Evolutionary conservation across 1,140 invertebrate species (phyloP).

Genomic region (Magallana gigas): DNA sequence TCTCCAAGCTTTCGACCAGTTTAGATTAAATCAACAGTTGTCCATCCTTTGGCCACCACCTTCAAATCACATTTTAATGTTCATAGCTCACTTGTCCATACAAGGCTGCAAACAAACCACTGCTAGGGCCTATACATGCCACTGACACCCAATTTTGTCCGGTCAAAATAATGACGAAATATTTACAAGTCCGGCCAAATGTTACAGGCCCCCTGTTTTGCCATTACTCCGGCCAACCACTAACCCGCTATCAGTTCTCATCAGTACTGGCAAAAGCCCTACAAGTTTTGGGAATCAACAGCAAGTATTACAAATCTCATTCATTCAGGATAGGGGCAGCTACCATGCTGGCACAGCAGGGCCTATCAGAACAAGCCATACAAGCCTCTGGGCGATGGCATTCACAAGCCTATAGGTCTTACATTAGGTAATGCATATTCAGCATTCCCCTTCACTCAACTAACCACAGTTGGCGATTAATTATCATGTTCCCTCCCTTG

Average conservation of each 20-base stretch:
- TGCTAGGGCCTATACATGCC: conserved; percentile 12
- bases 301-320: conserved; percentile 35
- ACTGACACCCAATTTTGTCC: background rate
- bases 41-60: conserved; percentile 40
- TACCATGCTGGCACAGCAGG: background rate
- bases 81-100: conserved; percentile 39
- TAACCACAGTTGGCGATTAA: too few relatives aligned
- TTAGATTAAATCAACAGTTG: conserved; percentile 6
- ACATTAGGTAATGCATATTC: background rate
- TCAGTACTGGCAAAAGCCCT: conserved; percentile 26
- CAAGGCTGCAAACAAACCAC: conserved; percentile 13
- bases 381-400: conserved; percentile 31
- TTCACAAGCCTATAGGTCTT: conserved; percentile 18
- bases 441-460: background rate
- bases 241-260: conserved; percentile 36
- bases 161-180: background rate
- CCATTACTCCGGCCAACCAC: conserved; percentile 14
- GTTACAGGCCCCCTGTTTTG: conserved; percentile 32
- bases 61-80: conserved; percentile 17
- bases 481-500: too few relatives aligned
- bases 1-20: background rate
- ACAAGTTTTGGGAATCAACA: conserved; percentile 17
- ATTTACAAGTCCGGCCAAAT: conserved; percentile 30
- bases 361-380: background rate
- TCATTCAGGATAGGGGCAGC: conserved; percentile 50